These are phyloP conservation scores for Stomorhina lunata DNA, from an alignment of 2,888 invertebrate genomes.

Conservation along the genomic window DNA sequence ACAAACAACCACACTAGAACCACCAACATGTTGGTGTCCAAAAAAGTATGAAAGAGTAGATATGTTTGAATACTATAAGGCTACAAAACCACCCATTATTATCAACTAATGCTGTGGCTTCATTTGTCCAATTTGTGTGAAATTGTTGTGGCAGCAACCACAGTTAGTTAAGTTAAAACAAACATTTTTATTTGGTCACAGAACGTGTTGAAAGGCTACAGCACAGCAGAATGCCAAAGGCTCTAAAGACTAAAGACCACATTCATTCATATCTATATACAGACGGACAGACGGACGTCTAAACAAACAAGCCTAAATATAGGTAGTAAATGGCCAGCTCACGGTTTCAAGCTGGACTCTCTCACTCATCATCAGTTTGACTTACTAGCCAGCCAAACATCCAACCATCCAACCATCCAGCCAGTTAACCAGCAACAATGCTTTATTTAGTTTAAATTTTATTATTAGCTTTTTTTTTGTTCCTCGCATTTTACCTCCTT, in stretches of 20 bases:
- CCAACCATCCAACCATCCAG: constrained; percentile 1
- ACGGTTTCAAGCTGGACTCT: constrained; percentile 47
- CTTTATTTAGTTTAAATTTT: constrained; percentile 13
- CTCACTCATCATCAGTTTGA: constrained; percentile 32
- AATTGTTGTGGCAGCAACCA: constrained; percentile 65
- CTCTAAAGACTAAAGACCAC: constrained; percentile 24
- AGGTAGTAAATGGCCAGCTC: constrained; percentile 55
- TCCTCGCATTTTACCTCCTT: constrained; percentile 22
- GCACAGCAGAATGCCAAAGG: constrained; percentile 54
- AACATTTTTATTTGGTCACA: constrained; percentile 71
- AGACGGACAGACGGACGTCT: neutral
- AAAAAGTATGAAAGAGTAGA: neutral
- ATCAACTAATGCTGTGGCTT: constrained; percentile 70
- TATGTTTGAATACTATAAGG: neutral
- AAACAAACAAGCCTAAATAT: constrained; percentile 10
- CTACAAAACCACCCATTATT: constrained; percentile 69
- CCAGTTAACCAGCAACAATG: constrained; percentile 26
- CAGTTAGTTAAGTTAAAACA: constrained; percentile 67
- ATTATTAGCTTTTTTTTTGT: neutral
- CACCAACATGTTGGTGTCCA: neutral
- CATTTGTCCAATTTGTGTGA: constrained; percentile 71
- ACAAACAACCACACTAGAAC: constrained; percentile 11
- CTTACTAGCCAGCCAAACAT: neutral
- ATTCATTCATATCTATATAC: neutral
- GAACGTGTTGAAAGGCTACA: constrained; percentile 67